These are phyloP conservation scores for Copidosoma floridanum DNA, from an alignment of 1,140 invertebrate species.

Conservation along the genomic window DNA sequence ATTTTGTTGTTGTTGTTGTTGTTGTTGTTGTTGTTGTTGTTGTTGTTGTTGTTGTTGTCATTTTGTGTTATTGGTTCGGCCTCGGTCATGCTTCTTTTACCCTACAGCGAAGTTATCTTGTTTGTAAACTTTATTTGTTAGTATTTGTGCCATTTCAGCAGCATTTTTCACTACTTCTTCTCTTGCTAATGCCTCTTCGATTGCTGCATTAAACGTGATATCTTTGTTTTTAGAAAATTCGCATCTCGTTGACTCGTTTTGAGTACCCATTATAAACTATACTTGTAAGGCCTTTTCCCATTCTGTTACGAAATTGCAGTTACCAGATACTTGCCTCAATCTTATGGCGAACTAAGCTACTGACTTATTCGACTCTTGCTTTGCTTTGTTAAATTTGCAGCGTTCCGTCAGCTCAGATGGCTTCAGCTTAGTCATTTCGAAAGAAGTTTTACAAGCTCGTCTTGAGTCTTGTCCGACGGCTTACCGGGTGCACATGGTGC, in stretches of 20 bases:
- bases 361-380: conserved; percentile 16
- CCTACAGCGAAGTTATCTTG: not conserved
- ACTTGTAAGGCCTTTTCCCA: not conserved
- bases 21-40: not conserved
- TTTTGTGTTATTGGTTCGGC: not conserved
- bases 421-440: conserved; percentile 1
- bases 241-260: not conserved
- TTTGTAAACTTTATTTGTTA: not conserved
- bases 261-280: not conserved
- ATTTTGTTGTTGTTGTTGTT: not conserved
- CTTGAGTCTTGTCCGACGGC: conserved; percentile 1
- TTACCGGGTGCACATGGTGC: conserved; percentile 12
- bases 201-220: not conserved
- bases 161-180: not conserved
- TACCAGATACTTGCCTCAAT: not conserved
- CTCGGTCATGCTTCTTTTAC: not conserved
- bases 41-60: not conserved
- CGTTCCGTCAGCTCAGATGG: conserved; percentile 19
- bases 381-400: conserved; percentile 11
- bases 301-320: not conserved
- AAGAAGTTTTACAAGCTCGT: conserved; percentile 11
- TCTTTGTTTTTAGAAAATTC: not conserved
- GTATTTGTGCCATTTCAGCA: not conserved
- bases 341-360: conserved; percentile 17
- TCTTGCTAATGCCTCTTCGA: not conserved